Percentiles rank a stretch among this genome's conserved stretches.
Conservation (phyloP, 2,113 vertebrate genomes). For the Tachuris rubrigastra region DNA sequence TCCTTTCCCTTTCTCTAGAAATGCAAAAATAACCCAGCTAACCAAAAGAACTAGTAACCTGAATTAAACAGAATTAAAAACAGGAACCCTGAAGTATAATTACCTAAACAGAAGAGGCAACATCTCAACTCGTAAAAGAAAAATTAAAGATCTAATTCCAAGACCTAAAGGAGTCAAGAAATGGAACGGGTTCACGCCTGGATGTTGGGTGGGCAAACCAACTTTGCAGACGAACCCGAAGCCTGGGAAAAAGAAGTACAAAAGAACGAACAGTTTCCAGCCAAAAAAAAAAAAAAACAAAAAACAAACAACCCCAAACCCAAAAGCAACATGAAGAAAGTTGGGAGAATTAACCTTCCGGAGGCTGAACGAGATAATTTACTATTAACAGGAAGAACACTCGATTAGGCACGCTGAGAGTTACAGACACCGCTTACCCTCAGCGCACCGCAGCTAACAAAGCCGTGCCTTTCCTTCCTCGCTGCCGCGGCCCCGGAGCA, state of each 20-base stretch:
- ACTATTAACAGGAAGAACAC: accelerated
- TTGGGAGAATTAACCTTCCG: not conserved
- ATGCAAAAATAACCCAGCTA: not conserved
- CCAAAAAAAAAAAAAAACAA: not conserved
- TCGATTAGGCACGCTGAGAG: accelerated
- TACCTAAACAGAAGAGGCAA: not conserved
- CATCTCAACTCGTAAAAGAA: not conserved
- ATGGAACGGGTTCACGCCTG: not conserved
- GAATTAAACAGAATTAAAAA: not conserved
- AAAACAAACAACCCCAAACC: no score
- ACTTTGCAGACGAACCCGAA: not conserved
- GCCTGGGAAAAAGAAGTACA: not conserved
- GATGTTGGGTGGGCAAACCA: accelerated
- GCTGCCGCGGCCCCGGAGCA: not conserved
- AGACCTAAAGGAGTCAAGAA: not conserved
- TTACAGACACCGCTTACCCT: not conserved
- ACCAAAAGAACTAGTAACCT: not conserved
- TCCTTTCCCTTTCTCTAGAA: not conserved
- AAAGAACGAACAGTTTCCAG: not conserved
- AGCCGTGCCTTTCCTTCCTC: not conserved
- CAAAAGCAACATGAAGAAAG: not conserved
- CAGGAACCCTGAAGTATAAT: not conserved
- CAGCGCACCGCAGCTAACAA: accelerated
- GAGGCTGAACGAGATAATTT: accelerated
- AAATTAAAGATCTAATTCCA: not conserved